Base-by-base conservation (phyloP, 30 jellyfish, hydroid and myxozoan species). In the Hydractinia echinata region DNA sequence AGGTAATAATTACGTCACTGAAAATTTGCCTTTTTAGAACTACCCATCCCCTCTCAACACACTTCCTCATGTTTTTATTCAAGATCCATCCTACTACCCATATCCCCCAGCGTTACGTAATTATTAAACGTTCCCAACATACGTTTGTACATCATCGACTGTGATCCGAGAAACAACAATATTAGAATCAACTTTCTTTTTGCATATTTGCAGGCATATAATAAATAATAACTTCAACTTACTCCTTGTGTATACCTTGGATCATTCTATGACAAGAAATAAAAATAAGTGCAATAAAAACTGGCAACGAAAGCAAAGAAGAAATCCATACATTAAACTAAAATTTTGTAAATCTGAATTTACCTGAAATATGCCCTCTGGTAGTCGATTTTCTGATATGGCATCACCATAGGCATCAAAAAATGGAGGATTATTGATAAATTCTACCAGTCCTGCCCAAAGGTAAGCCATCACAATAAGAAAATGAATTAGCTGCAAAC, bases 361-460 rank as follows among this genome's bases (percentile, higher is more conserved):
- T 79, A 91, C 97, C 94, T 86, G 67, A 66, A 91, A 77, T 15
- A 82, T 13, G 14, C 90, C 84, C 54, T 80, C 82, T 7, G 95
- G 95, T 13, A 83, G 74, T 48, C 79, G 60, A 68, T 13, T 81
- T 18, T 81, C 68, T 18, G 76, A 67, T 10, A 56, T 54, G 16
- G 74, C 74, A 91, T 91, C 97, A 16, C 97, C 97, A 79, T 91
- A 91, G 5, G 97, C 97, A 86, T 91, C 97, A 72, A 91, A 91
- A 67, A 81, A 91, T 8, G 97, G 97, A n/a, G 97, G 97, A 67
- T 91, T 87, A n/a, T 79, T 64, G 66, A 91, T 72, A 52, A 91
- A 91, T 78, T 91, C 97, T 1, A 85, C 95, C 48, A 86, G 53
- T 7, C 97, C 97, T 4, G 96, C 96, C 94, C 94, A 83, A 8